These are phyloP conservation scores for Brachyhypopomus gauderio DNA, from an alignment of 2,113 vertebrate species.

Conservation along the genomic window DNA sequence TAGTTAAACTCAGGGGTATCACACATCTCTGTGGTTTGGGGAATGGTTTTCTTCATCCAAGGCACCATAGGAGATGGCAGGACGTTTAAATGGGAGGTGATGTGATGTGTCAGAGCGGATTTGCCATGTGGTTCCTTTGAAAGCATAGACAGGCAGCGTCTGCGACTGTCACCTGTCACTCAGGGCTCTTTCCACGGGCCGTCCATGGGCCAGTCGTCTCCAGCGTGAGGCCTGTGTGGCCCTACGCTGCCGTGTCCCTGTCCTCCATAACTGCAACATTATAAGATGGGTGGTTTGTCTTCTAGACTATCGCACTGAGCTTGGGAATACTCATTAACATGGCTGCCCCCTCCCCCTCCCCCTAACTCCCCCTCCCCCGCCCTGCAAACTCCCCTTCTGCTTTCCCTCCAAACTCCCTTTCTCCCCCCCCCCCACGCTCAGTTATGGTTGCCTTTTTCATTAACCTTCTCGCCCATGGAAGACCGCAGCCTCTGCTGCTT, in stretches of 20 bases:
- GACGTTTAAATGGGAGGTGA: constrained; percentile 54
- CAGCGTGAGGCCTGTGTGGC: background rate
- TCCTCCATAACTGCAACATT: constrained; percentile 3
- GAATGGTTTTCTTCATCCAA: constrained; percentile 29
- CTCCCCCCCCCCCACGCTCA: too few relatives aligned
- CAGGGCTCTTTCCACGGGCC: background rate
- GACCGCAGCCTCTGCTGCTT: constrained; percentile 9
- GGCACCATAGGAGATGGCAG: constrained; percentile 58
- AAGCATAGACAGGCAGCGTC: constrained; percentile 61
- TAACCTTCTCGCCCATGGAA: constrained; percentile 41
- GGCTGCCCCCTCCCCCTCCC: background rate
- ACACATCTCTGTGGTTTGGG: background rate
- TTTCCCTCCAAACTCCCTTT: too few relatives aligned
- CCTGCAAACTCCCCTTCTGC: too few relatives aligned
- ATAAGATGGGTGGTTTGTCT: constrained; percentile 31
- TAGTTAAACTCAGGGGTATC: too few relatives aligned
- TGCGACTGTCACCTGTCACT: constrained; percentile 51
- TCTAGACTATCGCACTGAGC: constrained; percentile 25
- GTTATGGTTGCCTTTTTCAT: constrained; percentile 34
- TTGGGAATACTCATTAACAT: constrained; percentile 44
- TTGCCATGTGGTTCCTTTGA: constrained; percentile 54
- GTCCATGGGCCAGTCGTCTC: background rate
- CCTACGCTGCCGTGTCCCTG: constrained; percentile 6
- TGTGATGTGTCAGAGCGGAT: constrained; percentile 56
- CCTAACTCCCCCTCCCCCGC: too few relatives aligned